A percentile compares a stretch with the other conserved stretches of the same genome.
Evolutionary conservation across 92 coral and sea anemone species (phyloP).

Genomic region (Zoanthus solanderi): DNA sequence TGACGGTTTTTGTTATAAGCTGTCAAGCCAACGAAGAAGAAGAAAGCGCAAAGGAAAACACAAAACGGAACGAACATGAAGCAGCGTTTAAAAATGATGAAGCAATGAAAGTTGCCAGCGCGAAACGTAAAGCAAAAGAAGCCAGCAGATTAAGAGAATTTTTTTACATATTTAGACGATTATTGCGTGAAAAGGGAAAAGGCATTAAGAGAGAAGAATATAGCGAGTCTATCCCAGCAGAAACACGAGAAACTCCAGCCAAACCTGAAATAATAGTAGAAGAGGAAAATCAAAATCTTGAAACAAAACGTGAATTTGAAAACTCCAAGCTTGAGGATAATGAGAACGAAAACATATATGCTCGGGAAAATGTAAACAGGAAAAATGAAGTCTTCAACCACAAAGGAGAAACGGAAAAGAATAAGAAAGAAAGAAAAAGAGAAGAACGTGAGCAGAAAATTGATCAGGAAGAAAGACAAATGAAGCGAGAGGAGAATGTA

Average conservation of each 20-base stretch:
- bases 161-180: background rate
- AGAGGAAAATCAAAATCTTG: background rate
- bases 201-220: background rate
- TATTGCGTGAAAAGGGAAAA: background rate
- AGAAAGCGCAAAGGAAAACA: background rate
- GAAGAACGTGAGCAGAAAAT: background rate
- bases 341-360: background rate
- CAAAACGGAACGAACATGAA: background rate
- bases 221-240: background rate
- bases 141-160: background rate
- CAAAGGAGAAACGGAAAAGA: background rate
- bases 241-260: background rate
- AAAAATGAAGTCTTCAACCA: background rate
- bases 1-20: background rate
- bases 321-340: background rate
- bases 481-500: constrained; percentile 3
- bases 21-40: background rate
- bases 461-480: background rate
- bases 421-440: background rate
- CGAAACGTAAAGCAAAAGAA: background rate
- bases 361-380: background rate
- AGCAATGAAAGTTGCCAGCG: background rate
- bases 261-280: background rate
- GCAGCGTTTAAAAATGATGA: background rate
- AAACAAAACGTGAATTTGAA: background rate